These are phyloP conservation scores for Diaperis boleti DNA, from an alignment of 2,888 invertebrate species.

Conservation along the genomic window DNA sequence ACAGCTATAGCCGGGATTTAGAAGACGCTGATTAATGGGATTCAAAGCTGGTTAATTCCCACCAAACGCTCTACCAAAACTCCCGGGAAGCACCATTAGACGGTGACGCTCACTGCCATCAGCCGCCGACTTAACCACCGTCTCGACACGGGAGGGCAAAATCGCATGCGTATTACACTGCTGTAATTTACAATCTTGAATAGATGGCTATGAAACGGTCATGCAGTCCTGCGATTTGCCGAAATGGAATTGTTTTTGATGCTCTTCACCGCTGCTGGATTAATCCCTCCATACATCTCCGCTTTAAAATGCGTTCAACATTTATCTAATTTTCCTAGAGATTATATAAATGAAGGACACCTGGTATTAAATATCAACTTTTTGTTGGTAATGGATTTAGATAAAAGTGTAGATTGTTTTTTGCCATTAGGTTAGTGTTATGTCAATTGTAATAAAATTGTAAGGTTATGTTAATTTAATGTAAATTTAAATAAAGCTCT, in stretches of 20 bases:
- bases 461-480: too few species aligned
- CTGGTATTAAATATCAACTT: too few species aligned
- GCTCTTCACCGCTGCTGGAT: slow-evolving; percentile 50
- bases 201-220: slow-evolving; percentile 59
- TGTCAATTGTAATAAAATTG: too few species aligned
- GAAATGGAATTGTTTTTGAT: slow-evolving; percentile 63
- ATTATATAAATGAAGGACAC: too few species aligned
- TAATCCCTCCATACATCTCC: slow-evolving; percentile 35
- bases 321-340: too few species aligned
- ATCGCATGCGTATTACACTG: slow-evolving; percentile 61
- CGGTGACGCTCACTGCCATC: slow-evolving; percentile 48
- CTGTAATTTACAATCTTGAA: slow-evolving; percentile 63
- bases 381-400: too few species aligned
- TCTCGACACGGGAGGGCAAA: slow-evolving; percentile 52
- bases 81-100: slow-evolving; percentile 66
- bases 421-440: too few species aligned
- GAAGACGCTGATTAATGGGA: slow-evolving; percentile 79
- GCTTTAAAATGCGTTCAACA: not conserved
- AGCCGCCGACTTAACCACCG: slow-evolving; percentile 42
- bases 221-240: slow-evolving; percentile 59
- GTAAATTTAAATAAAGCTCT: too few species aligned
- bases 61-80: slow-evolving; percentile 71
- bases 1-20: slow-evolving; percentile 66
- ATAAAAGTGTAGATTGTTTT: too few species aligned
- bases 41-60: slow-evolving; percentile 76